These are phyloP conservation scores for Scaptomyza flava DNA, from an alignment of 2,888 invertebrate species.

Conservation along the genomic window DNA sequence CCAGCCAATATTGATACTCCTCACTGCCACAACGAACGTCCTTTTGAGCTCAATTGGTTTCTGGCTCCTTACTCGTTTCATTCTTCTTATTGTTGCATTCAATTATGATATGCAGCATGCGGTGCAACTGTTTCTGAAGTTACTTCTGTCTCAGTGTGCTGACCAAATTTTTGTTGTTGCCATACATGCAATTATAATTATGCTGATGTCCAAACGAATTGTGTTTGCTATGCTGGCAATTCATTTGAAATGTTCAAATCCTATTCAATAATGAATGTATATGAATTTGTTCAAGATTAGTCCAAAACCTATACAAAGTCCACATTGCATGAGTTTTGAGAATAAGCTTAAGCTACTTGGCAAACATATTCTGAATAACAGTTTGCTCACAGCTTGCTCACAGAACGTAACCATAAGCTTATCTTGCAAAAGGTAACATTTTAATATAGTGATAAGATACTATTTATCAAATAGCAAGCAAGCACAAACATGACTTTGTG, in stretches of 20 bases:
- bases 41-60: slow-evolving; percentile 30
- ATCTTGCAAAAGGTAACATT: background rate
- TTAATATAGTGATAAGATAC: background rate
- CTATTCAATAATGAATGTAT: slow-evolving; percentile 29
- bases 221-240: slow-evolving; percentile 14
- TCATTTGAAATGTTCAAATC: slow-evolving; percentile 15
- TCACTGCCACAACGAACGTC: slow-evolving; percentile 15
- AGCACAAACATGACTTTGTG: background rate
- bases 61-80: slow-evolving; percentile 11
- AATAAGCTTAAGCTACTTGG: slow-evolving; percentile 6
- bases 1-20: slow-evolving; percentile 68
- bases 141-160: background rate
- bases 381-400: background rate
- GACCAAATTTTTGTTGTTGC: slow-evolving; percentile 19
- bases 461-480: background rate
- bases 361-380: background rate
- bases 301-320: slow-evolving; percentile 12
- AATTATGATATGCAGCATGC: slow-evolving; percentile 19
- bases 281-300: slow-evolving; percentile 24
- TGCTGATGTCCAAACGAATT: slow-evolving; percentile 27
- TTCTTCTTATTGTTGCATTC: slow-evolving; percentile 21
- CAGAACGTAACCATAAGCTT: background rate
- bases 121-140: slow-evolving; percentile 9
- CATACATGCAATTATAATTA: slow-evolving; percentile 42
- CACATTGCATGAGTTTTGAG: slow-evolving; percentile 7